These are phyloP conservation scores for Microplitis deprimator DNA, from an alignment of 2,888 invertebrate genomes.

Conservation along the genomic window DNA sequence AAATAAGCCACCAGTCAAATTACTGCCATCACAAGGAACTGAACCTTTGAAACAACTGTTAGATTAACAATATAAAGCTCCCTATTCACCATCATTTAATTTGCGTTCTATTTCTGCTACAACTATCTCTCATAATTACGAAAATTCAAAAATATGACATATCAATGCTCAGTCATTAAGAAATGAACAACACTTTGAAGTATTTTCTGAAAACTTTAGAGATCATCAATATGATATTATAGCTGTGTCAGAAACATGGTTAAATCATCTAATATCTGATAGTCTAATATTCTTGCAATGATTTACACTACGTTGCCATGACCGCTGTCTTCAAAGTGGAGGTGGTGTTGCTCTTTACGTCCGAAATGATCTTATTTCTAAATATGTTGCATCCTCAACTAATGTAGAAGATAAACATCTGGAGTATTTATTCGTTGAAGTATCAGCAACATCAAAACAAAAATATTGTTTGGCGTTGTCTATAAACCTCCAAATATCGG, in stretches of 20 bases:
- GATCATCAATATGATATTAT: not conserved
- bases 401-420: not conserved
- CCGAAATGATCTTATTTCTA: not conserved
- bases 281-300: not conserved
- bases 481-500: not conserved
- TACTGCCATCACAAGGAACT: too few relatives aligned
- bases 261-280: not conserved
- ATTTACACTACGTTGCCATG: not conserved
- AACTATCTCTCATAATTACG: too few relatives aligned
- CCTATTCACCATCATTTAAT: too few relatives aligned
- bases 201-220: not conserved
- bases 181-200: not conserved
- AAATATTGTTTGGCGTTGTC: not conserved
- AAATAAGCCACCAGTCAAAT: too few relatives aligned
- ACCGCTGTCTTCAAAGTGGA: not conserved
- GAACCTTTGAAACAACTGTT: too few relatives aligned
- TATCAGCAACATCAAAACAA: not conserved
- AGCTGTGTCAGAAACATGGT: not conserved
- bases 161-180: not conserved
- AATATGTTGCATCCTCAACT: not conserved
- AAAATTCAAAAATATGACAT: not conserved
- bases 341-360: not conserved
- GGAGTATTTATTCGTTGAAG: not conserved
- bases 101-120: too few relatives aligned
- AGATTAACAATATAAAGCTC: too few relatives aligned